Base-by-base conservation (phyloP, 2,113 vertebrate genomes). In the Macquaria ambigua region DNA sequence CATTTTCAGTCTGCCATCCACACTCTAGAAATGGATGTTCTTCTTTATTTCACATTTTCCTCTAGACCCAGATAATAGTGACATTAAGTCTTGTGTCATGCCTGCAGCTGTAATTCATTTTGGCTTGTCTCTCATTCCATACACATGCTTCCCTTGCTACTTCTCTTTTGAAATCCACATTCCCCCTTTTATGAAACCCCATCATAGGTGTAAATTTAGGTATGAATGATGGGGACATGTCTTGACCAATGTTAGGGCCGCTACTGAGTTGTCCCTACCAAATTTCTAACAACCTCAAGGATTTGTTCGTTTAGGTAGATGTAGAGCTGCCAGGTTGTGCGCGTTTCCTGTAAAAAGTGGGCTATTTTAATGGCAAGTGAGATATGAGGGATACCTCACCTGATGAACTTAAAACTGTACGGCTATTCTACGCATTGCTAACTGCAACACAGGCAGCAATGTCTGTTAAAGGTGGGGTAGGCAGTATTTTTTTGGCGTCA, bases 51-150 rank as follows among this genome's bases (percentile, higher is more conserved):
- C 61, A 58, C 74, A 53, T 63, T 50, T 75, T 37, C 46, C 20
- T 39, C 56, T 20, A 46, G 2, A 69, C 37, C 41, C n/a, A 71
- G 46, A 78, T 76, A 83, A 85, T 71, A 41, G 56, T 59, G 52
- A 74, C 52, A 86, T 81, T 70, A 68, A 39, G 41, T 59, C 68
- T 46, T 37, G 16, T 80, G 68, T 81, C 81, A 53, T 10, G 41
- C 61, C 39, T 66, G 39, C 66, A 81, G 83, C 64, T 75, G 59
- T 82, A 48, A 75, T 59, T 79, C 74, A 61, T 64, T 63, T 56
- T 18, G 28, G n/a, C 62, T 0, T 62, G 59, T 67, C 72, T 55
- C 28, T 84, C 18, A 67, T 81, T 59, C 52, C 28, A 5, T 18
- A 14, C 12, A 68, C 23, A 31, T 68, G 37, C 8, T 63, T 75